These are phyloP conservation scores for Sparidentex hasta DNA, from an alignment of 2,797 vertebrate species.

Conservation along the genomic window DNA sequence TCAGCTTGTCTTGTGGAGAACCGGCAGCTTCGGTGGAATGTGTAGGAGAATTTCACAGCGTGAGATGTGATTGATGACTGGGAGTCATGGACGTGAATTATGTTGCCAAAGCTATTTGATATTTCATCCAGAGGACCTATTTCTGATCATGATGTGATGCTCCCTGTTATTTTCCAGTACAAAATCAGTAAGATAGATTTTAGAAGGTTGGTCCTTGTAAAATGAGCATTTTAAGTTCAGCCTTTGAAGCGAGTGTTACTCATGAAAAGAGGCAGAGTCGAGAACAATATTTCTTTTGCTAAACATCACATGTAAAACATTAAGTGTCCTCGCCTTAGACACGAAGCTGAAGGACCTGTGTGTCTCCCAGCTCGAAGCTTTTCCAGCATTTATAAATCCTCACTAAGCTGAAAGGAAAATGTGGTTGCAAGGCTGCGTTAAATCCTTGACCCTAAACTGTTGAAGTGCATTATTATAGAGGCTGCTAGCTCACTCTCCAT, in stretches of 20 bases:
- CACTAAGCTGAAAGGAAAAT: slow-evolving; percentile 33
- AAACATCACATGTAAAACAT: slow-evolving; percentile 28
- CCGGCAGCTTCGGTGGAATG: slow-evolving; percentile 24
- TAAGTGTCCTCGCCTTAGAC: slow-evolving; percentile 23
- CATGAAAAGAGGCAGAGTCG: slow-evolving; percentile 30
- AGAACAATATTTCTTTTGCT: slow-evolving; percentile 37
- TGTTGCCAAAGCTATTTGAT: slow-evolving; percentile 85
- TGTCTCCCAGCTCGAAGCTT: slow-evolving; percentile 29
- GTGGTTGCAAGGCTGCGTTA: slow-evolving; percentile 21
- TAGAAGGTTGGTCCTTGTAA: slow-evolving; percentile 32
- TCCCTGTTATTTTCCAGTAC: slow-evolving; percentile 46
- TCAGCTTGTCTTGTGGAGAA: slow-evolving; percentile 31
- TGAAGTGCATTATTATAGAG: slow-evolving; percentile 65
- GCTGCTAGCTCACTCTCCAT: slow-evolving; percentile 40
- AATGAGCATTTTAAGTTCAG: slow-evolving; percentile 30
- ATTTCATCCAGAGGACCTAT: slow-evolving; percentile 44
- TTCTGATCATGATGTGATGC: slow-evolving; percentile 44
- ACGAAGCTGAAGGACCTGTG: slow-evolving; percentile 18
- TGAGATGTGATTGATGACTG: slow-evolving; percentile 60
- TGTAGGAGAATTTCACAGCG: slow-evolving; percentile 43
- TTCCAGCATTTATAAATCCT: slow-evolving; percentile 45
- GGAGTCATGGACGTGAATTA: slow-evolving; percentile 60
- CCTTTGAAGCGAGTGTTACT: slow-evolving; percentile 50
- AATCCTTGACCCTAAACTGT: slow-evolving; percentile 52
- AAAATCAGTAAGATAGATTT: slow-evolving; percentile 38